Evolutionary conservation across 1,140 invertebrate genomes (phyloP), one percentile per base, ranked within the genome.

Genomic region (Probaryconus sp.): DNA sequence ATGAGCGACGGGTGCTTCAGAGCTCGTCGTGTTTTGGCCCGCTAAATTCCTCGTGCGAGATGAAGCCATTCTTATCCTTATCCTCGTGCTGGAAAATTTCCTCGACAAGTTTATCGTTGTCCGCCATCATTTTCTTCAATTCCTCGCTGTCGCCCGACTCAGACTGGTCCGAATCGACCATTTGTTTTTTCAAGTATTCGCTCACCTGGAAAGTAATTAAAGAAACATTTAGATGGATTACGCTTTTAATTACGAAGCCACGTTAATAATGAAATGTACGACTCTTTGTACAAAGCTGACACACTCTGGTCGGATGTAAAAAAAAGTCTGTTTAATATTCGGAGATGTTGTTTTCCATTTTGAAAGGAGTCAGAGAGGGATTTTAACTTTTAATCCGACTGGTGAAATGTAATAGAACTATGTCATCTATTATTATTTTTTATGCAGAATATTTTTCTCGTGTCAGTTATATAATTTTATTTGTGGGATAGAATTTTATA

Each of bases 31-130:
- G 97, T 85, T 98, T 98, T 10, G 97, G 97, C 4, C 96, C 97
- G 14, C 94, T 96, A 89, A 98, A 98, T 86, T 98, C 97, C 18
- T 96, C 95, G 87, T 96, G 94, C 47, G 96, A 97, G 76, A 98
- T 98, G 88, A 93, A 96, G 24, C 97, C 97, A 81, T 97, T 97
- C 86, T 96, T 96, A 85, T 98, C 96, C 84, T 95, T 95, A 83
- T 98, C 96, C 88, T 98, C 97, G 83, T 98, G 96, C 84, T 97
- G 94, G 91, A 98, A 98, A 72, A 98, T 98, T 81, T 98, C 96
- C 83, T 97, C 95, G 1, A 98, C 94, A 13, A 98, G 90, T 84
- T 97, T 96, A 83, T 97, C 95, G 84, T 97, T 94, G 79, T 97
- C 95, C 43, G 92, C 93, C 18, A 96, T 81, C 92, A 96, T 95